Evolutionary conservation across 1,140 invertebrate genomes (phyloP).

Genomic region (Hermetia illucens): DNA sequence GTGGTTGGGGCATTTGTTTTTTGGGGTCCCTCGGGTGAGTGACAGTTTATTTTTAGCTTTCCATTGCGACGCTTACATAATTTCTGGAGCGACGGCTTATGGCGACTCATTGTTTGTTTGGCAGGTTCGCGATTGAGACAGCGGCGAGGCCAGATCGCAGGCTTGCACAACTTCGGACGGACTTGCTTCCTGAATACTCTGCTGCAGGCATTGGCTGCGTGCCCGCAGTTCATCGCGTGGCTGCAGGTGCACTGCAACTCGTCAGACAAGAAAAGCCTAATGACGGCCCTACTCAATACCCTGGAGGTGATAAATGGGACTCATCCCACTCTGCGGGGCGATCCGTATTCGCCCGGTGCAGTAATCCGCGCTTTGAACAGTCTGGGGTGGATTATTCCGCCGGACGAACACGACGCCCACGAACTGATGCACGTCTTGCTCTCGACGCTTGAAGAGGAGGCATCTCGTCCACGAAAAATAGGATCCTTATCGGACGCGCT

Average conservation of each 20-base stretch:
- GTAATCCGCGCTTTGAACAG: slow-evolving; percentile 59
- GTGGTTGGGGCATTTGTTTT: slow-evolving; percentile 63
- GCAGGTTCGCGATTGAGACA: slow-evolving; percentile 38
- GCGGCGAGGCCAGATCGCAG: slow-evolving; percentile 53
- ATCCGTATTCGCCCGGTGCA: slow-evolving; percentile 51
- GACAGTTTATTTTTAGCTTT: neutral
- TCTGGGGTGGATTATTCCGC: slow-evolving; percentile 69
- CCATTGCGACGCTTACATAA: slow-evolving; percentile 10
- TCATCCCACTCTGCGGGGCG: slow-evolving; percentile 49
- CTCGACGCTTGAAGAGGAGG: slow-evolving; percentile 75
- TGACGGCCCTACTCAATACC: slow-evolving; percentile 45
- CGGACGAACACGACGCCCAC: slow-evolving; percentile 86
- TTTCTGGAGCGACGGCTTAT: neutral
- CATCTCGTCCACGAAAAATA: slow-evolving; percentile 33
- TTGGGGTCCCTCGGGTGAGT: slow-evolving; percentile 51
- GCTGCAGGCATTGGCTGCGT: slow-evolving; percentile 68
- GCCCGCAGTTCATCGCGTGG: slow-evolving; percentile 68
- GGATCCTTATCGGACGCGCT: slow-evolving; percentile 59
- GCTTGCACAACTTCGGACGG: slow-evolving; percentile 69
- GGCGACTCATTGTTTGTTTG: slow-evolving; percentile 16
- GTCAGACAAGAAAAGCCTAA: slow-evolving; percentile 42
- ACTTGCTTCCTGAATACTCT: slow-evolving; percentile 81
- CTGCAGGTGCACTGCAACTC: slow-evolving; percentile 42
- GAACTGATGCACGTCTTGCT: slow-evolving; percentile 79
- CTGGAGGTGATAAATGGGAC: slow-evolving; percentile 62